phyloP scores from a whole-genome alignment of 2,888 invertebrate genomes.

The Orthosia gothica region DNA sequence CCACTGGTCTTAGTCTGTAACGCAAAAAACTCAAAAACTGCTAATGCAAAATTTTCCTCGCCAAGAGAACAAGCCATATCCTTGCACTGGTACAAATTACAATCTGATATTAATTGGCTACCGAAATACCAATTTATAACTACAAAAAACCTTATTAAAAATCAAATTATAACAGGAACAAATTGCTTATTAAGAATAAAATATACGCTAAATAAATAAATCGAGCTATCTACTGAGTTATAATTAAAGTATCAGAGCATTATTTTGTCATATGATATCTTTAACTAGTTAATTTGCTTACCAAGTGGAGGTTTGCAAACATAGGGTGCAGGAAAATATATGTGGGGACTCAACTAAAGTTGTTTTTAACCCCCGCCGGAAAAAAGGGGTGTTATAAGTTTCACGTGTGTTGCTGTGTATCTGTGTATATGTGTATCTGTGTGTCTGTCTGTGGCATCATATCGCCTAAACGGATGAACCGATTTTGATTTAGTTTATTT shows the following conservation, averaged over 20 bases:
- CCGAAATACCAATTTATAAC: slow-evolving; percentile 17
- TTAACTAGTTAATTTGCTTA: slow-evolving; percentile 13
- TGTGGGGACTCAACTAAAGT: background rate
- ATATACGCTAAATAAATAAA: slow-evolving; percentile 30
- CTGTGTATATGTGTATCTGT: too few species aligned
- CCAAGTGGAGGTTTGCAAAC: background rate
- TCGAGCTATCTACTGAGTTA: slow-evolving; percentile 5
- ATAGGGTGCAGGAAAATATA: background rate
- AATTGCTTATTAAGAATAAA: slow-evolving; percentile 34
- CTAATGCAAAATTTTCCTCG: background rate
- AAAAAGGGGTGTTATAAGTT: too few species aligned
- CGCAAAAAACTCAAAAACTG: background rate
- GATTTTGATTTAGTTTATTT: too few species aligned
- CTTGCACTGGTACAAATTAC: background rate
- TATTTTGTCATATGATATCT: background rate
- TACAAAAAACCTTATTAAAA: slow-evolving; percentile 42
- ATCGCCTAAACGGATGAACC: too few species aligned
- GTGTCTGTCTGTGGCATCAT: too few species aligned
- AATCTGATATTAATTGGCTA: slow-evolving; percentile 27
- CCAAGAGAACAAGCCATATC: background rate
- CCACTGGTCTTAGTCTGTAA: too few species aligned
- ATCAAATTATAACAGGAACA: slow-evolving; percentile 33
- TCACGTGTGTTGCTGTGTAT: too few species aligned
- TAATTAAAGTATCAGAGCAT: slow-evolving; percentile 44
- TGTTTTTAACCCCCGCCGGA: too few species aligned